Conservation (phyloP, 1,140 invertebrate species). For the Ostrea denselamellosa region DNA sequence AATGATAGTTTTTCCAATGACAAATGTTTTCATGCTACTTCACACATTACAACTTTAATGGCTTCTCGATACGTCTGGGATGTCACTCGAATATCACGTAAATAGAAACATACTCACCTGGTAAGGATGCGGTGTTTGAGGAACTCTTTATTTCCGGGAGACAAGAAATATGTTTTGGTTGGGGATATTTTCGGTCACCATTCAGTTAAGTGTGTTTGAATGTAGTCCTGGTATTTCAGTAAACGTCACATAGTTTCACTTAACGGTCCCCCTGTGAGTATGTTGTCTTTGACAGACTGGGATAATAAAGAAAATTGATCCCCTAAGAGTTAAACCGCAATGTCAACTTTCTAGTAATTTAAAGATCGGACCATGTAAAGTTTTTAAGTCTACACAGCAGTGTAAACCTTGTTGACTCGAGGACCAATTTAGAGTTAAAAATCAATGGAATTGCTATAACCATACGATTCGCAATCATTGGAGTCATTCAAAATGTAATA, state of each 20-base stretch:
- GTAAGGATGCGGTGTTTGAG: neutral
- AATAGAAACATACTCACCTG: neutral
- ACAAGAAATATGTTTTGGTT: constrained; percentile 3
- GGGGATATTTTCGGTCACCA: neutral
- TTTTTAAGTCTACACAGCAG: constrained; percentile 6
- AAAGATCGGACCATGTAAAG: constrained; percentile 25
- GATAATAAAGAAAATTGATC: constrained; percentile 35
- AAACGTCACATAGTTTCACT: neutral
- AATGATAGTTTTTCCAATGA: neutral
- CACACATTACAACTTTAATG: neutral
- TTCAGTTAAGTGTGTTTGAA: constrained; percentile 6
- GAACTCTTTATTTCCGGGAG: constrained; percentile 30
- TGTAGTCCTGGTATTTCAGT: constrained; percentile 19
- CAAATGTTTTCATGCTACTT: neutral
- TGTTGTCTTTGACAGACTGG: constrained; percentile 15
- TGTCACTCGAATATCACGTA: neutral
- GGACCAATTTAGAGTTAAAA: constrained; percentile 25
- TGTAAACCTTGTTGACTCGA: constrained; percentile 8
- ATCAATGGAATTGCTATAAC: constrained; percentile 18
- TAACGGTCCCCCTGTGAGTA: constrained; percentile 2
- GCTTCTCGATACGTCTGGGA: neutral
- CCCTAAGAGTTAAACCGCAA: constrained; percentile 16
- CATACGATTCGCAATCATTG: neutral
- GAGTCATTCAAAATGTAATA: neutral
- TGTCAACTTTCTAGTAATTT: constrained; percentile 34